Evolutionary conservation across 1,140 invertebrate genomes (phyloP).

Genomic region (Physella acuta): DNA sequence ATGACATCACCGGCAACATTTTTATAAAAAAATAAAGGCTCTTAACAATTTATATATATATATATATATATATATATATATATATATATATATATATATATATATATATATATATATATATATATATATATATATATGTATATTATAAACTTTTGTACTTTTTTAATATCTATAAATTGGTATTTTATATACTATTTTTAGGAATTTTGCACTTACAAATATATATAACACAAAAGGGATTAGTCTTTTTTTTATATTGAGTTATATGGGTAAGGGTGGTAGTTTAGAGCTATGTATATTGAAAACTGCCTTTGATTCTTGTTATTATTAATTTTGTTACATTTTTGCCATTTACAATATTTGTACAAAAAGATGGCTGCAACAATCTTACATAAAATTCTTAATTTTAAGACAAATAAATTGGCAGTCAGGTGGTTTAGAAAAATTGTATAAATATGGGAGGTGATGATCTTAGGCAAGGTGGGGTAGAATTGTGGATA

Average conservation of each 20-base stretch:
- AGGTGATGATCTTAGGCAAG: background rate
- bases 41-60: too few relatives aligned
- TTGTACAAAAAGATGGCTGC: background rate
- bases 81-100: background rate
- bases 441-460: background rate
- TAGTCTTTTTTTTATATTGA: background rate
- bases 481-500: background rate
- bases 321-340: too few relatives aligned
- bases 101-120: background rate
- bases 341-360: too few relatives aligned
- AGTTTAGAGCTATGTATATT: too few relatives aligned
- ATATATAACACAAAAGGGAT: background rate
- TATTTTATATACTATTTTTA: background rate
- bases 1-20: background rate
- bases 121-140: background rate
- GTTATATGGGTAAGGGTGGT: background rate
- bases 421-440: background rate
- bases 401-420: background rate
- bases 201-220: background rate
- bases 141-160: background rate
- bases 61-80: slow-evolving; percentile 1
- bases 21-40: background rate
- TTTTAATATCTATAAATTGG: background rate
- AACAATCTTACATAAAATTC: background rate
- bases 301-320: too few relatives aligned